A percentile compares a stretch with the other conserved stretches of the same genome.
Evolutionary conservation across 2,113 vertebrate species (phyloP).

Genomic region (rat (Rattus norvegicus)): GRCr8 NC_086037.1:42747001-42747500

Average conservation of each 20-base stretch:
- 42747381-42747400: background rate
- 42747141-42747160: background rate
- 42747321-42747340: background rate
- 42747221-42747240: background rate
- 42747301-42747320: background rate
- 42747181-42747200: background rate
- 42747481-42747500: background rate
- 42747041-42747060: background rate
- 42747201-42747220: background rate
- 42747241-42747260: background rate
- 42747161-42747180: background rate
- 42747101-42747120: background rate
- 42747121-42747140: background rate
- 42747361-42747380: background rate
- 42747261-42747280: background rate
- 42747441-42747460: conserved; percentile 14
- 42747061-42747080: background rate
- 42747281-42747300: background rate
- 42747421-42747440: background rate
- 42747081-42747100: background rate
- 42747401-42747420: background rate
- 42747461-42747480: background rate
- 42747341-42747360: conserved; percentile 4
- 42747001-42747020: background rate
- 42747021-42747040: background rate